Evolutionary conservation across 2,113 vertebrate genomes (phyloP).

Genomic region (Campylomormyrus numenius): DNA sequence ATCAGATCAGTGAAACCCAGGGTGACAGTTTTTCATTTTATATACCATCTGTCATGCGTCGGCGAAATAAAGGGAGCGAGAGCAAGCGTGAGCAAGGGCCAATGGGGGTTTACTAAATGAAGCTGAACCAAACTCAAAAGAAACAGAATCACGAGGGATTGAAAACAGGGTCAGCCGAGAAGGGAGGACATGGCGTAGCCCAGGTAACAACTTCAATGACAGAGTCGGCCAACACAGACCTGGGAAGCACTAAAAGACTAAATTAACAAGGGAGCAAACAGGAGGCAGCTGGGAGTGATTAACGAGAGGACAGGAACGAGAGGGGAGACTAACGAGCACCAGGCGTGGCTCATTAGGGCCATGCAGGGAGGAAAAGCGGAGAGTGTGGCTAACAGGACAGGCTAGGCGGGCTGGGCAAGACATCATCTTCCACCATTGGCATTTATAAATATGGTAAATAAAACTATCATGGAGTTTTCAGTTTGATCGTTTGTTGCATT

Average conservation of each 20-base stretch:
- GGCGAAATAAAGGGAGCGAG: neutral
- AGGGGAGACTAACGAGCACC: neutral
- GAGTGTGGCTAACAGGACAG: neutral
- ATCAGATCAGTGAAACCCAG: neutral
- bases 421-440: neutral
- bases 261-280: neutral
- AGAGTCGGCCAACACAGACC: no score
- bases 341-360: neutral
- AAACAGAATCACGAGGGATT: neutral
- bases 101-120: neutral
- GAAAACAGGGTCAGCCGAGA: neutral
- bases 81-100: no score
- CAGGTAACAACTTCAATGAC: neutral
- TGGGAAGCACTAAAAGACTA: neutral
- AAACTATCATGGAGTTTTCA: neutral
- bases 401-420: neutral
- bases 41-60: neutral
- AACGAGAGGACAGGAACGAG: neutral
- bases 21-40: neutral
- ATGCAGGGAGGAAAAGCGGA: neutral
- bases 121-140: neutral
- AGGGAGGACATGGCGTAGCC: neutral
- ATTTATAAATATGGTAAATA: neutral
- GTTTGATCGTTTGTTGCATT: neutral
- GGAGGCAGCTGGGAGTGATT: neutral